Base-by-base conservation (phyloP, 1,140 invertebrate species). In the Conus betulinus region DNA sequence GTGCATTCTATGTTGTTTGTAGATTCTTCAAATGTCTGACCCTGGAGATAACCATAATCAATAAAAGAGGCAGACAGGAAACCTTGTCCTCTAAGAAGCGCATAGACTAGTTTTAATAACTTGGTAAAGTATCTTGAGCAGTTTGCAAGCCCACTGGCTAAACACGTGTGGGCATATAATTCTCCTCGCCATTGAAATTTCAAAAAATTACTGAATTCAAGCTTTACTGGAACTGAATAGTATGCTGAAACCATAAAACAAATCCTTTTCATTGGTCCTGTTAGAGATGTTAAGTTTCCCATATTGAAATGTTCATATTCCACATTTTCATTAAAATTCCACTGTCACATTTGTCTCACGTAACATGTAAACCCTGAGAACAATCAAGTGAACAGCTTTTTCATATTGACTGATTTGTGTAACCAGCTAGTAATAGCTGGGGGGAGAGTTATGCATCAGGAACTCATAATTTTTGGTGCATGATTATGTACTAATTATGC, bases 131-230 rank as follows among this genome's bases (percentile, higher is more conserved):
- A 79, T 60, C 89, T 60, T 13, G 89, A 90, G n/a, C 84, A 90
- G 51, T 20, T 57, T 10, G 85, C 67, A 13, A 90, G 51, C n/a
- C 90, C 89, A 90, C 88, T 88, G 3, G 89, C 88, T 39, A 92
- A 76, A 81, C 88, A 90, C 25, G 88, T 90, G 81, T 89, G 91
- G 60, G 91, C 84, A 90, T 88, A 91, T 15, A 89, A 74, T 79
- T 89, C 52, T 13, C 74, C 84, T 85, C 88, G 84, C 89, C 88
- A 91, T 15, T 71, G 17, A 60, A 92, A 92, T 86, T 88, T 76
- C 17, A 91, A 71, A 85, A 76, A 88, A 60, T 90, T 91, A 60
- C 81, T 55, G 57, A 90, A 39, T 60, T 91, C 87, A 52, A 67
- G 25, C 67, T 89, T 86, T 8, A 91, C 85, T 20, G 23, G 25